A percentile compares a stretch with the other conserved stretches of the same genome.
Conservation (phyloP, 2,113 vertebrate species). For the Pterocles orientalis region DNA sequence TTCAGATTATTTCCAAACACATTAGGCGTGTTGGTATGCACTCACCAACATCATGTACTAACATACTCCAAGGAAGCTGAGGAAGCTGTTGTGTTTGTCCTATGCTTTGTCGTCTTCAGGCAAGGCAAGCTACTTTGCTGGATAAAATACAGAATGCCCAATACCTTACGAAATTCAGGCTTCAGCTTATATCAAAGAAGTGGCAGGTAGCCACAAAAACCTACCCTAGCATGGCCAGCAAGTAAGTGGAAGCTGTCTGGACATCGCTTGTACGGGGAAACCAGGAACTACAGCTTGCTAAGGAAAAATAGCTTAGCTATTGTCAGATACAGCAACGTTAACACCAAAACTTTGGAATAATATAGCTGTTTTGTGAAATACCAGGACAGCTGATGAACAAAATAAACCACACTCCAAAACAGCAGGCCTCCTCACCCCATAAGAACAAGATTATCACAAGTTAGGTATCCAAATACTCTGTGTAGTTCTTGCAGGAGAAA, state of each 20-base stretch:
- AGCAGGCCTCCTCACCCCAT: neutral
- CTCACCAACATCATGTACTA: accelerated
- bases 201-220: neutral
- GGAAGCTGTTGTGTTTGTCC: neutral
- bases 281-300: neutral
- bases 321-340: accelerated
- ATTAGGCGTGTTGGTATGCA: neutral
- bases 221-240: neutral
- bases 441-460: neutral
- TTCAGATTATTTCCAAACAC: neutral
- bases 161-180: neutral
- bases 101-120: neutral
- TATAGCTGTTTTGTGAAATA: neutral
- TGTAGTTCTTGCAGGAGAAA: neutral
- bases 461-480: neutral
- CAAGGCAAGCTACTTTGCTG: neutral
- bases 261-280: neutral
- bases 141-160: neutral
- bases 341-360: neutral
- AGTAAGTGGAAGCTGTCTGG: neutral
- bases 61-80: neutral
- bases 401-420: neutral
- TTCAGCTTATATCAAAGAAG: neutral
- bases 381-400: neutral
- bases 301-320: neutral